Percentiles rank a stretch among this genome's conserved stretches.
These are phyloP conservation scores for Cynaeus angustus DNA, from an alignment of 2,888 invertebrate genomes.

Conservation along the genomic window DNA sequence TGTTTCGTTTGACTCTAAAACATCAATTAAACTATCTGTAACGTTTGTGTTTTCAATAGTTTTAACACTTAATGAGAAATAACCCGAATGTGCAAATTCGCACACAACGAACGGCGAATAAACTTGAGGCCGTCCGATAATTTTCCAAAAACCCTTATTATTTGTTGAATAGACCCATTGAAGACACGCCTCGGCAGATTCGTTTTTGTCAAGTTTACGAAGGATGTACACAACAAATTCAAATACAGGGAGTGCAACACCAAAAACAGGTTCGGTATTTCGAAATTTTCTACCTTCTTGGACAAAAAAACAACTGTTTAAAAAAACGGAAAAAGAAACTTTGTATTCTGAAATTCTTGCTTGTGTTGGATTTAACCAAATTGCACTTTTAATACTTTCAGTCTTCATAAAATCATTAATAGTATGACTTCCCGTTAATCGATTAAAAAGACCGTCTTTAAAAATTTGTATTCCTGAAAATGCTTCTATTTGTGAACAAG, in stretches of 20 bases:
- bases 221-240: not conserved
- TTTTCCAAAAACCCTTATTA: not conserved
- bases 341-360: not conserved
- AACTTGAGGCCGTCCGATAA: not conserved
- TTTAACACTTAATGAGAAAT: not conserved
- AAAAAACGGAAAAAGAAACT: not conserved
- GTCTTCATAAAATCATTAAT: not conserved
- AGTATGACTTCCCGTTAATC: not conserved
- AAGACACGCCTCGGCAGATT: not conserved
- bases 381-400: not conserved
- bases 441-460: not conserved
- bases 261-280: not conserved
- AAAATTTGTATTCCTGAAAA: not conserved
- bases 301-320: not conserved
- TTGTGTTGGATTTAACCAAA: not conserved
- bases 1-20: not conserved
- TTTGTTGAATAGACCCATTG: not conserved
- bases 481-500: not conserved
- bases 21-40: not conserved
- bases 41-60: not conserved
- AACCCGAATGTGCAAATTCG: not conserved
- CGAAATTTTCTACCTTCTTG: not conserved
- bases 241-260: not conserved
- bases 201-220: not conserved
- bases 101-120: not conserved